Evolutionary conservation across 2,113 vertebrate genomes (phyloP), one percentile per base, ranked within the genome.

Genomic region (Andinoacara biseriatus): DNA sequence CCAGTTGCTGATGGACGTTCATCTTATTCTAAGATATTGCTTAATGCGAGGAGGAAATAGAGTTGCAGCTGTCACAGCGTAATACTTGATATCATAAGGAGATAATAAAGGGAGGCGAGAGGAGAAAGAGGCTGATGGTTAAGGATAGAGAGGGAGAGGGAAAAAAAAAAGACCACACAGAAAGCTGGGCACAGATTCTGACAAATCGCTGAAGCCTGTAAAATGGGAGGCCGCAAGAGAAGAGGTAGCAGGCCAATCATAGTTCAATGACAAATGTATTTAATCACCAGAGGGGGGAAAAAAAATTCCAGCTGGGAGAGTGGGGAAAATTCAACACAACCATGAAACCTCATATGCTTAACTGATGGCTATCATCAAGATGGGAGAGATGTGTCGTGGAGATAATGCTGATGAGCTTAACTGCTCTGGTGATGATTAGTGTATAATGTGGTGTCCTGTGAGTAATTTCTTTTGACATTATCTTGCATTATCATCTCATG

Each of bases 151-250:
- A 59, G 15, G 10, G 63, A 8, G 35, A 38, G 31, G 4, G 35
- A 10, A 33, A 6, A 14, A 61, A 76, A 56, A 84, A 79, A 86
- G 85, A 86, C 85, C 86, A 86, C 85, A 90, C 79, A 81, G 76
- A 80, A 60, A 76, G 82, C 72, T 43, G 58, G 82, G 77, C 60
- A 75, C 84, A 62, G 62, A 86, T 60, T 83, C 79, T 83, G 82
- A 88, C 76, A 90, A 87, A 89, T 85, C 5, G 20, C 59, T 87
- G 56, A 86, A 84, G 84, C 65, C 78, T 86, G 82, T 63, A 85
- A 85, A 90, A 82, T 56, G 46, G 75, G 85, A 81, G 67, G 60
- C 24, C 13, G 56, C 56, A 52, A 78, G 59, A 83, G 65, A 59
- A 80, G 82, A 74, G 58, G 86, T 24, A 61, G 69, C 52, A 17